Evolutionary conservation across 2,113 vertebrate species (phyloP).

Genomic region (Penelope pileata): DNA sequence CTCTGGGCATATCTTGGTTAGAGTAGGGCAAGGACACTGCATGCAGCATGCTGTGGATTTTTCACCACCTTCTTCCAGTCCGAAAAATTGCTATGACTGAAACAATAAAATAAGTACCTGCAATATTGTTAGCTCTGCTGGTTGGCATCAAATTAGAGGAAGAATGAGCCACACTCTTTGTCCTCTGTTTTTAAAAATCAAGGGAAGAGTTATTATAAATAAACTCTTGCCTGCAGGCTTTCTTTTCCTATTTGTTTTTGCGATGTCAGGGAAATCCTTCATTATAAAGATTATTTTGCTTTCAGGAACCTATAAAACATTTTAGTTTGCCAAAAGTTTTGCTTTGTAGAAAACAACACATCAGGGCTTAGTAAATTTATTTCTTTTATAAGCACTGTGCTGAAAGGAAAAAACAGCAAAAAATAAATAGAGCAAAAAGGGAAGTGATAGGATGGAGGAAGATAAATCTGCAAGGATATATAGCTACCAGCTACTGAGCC

Average conservation of each 20-base stretch:
- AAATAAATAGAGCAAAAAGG: not conserved
- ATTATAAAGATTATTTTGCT: constrained; percentile 49
- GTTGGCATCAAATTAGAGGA: constrained; percentile 3
- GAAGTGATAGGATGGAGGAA: not conserved
- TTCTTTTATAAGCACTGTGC: constrained; percentile 15
- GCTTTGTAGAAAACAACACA: constrained; percentile 7
- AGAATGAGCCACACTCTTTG: not conserved
- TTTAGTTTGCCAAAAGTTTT: constrained; percentile 23
- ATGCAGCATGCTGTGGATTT: not conserved
- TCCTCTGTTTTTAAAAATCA: constrained; percentile 20
- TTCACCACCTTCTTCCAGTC: not conserved
- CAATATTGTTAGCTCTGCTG: not conserved
- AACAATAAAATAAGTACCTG: not conserved
- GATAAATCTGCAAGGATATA: not conserved
- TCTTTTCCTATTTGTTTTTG: constrained; percentile 46
- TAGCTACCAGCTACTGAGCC: not conserved
- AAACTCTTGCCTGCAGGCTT: constrained; percentile 38
- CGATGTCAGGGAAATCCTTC: constrained; percentile 48
- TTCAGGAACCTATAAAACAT: constrained; percentile 24
- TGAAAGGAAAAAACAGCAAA: not conserved
- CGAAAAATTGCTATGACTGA: not conserved
- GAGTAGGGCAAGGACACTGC: not conserved
- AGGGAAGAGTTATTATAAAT: constrained; percentile 21
- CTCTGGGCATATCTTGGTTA: not conserved
- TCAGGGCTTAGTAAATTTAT: constrained; percentile 1